Percentiles rank a stretch among this genome's conserved stretches.
Conservation (phyloP, 1,140 invertebrate species). For the Apis florea region DNA sequence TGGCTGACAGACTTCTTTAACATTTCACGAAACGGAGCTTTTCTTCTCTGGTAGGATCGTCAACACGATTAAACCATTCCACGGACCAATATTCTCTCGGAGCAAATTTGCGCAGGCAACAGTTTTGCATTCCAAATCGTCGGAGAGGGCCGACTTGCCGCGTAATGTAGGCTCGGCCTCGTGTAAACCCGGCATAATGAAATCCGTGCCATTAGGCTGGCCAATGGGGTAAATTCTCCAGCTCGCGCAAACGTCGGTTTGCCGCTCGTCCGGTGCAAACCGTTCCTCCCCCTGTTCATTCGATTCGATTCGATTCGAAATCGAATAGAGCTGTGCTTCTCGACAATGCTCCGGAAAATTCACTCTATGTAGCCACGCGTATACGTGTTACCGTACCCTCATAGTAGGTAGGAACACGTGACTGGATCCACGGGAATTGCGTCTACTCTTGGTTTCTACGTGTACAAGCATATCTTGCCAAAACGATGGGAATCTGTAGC, state of each 20-base stretch:
- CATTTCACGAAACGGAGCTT: not conserved
- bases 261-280: conserved; percentile 55
- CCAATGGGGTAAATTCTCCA: conserved; percentile 59
- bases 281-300: conserved; percentile 15
- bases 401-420: not conserved
- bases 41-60: conserved; percentile 11
- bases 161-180: conserved; percentile 37
- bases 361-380: conserved; percentile 28
- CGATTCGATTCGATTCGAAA: conserved; percentile 56
- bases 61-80: conserved; percentile 38
- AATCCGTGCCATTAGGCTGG: conserved; percentile 68
- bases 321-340: conserved; percentile 59
- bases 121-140: conserved; percentile 62
- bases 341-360: conserved; percentile 63
- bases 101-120: conserved; percentile 61
- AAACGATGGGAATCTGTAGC: not conserved
- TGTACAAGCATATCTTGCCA: not conserved
- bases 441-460: not conserved
- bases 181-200: conserved; percentile 63
- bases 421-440: conserved; percentile 15
- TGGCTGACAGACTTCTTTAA: not conserved
- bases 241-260: conserved; percentile 64
- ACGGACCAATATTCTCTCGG: conserved; percentile 35
- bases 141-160: conserved; percentile 19
- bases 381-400: conserved; percentile 21